phyloP scores from a whole-genome alignment of 2,113 vertebrate genomes.

The Pipa parva region DNA sequence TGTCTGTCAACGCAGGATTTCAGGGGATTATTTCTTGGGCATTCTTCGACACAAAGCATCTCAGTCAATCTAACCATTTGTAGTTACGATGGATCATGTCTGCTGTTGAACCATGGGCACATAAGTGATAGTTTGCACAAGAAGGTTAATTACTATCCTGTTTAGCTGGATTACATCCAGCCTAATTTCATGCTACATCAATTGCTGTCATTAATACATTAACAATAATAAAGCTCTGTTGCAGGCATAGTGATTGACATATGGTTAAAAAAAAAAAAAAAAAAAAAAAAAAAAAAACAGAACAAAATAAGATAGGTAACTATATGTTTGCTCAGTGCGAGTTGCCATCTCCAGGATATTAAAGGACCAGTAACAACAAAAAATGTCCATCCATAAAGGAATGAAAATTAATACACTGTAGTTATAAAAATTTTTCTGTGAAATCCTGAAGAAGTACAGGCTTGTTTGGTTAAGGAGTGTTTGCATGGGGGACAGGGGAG shows the following conservation, averaged over 20 bases:
- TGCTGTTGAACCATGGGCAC: constrained; percentile 40
- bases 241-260: not conserved
- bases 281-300: no score
- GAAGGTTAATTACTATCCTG: constrained; percentile 14
- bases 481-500: no score
- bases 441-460: no score
- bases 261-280: no score
- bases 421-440: no score
- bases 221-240: constrained; percentile 10
- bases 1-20: constrained; percentile 72
- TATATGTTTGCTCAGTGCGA: no score
- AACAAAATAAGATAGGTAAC: no score
- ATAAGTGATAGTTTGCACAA: constrained; percentile 7
- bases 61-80: constrained; percentile 57
- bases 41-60: constrained; percentile 69
- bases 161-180: constrained; percentile 18
- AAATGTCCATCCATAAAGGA: no score
- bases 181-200: constrained; percentile 18
- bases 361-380: no score
- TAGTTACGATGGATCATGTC: constrained; percentile 55
- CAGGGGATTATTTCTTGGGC: constrained; percentile 63
- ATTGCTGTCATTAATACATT: constrained; percentile 31
- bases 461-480: no score
- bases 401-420: no score
- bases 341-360: no score